Base-by-base conservation (phyloP, 1,140 invertebrate species). In the Cepaea nemoralis region DNA sequence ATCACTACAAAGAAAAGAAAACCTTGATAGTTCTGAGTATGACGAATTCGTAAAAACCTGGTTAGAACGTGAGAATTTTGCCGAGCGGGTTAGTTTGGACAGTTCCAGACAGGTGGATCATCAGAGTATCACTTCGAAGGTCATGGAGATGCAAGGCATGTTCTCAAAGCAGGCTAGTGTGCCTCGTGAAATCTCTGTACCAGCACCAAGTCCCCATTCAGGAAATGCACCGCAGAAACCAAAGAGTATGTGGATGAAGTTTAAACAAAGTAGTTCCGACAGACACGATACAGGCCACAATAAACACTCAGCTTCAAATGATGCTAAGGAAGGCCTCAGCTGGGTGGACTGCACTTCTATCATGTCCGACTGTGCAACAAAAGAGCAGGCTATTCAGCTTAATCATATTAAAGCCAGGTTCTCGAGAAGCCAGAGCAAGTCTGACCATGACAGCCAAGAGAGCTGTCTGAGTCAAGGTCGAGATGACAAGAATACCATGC, bases 1-100 rank as follows among this genome's bases (percentile, higher is more conserved):
- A 27, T 31, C 59, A 31, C 27, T 31, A 6, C 27, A 31, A 31
- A 31, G 33, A 19, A 27, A 63, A 31, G 59, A 5, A 63, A 63
- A 10, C 27, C 33, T 63, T 22, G n/a, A 31, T 19, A 63, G 59
- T 31, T 31, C 6, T 63, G 59, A 63, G 0, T 31, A 31, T 63
- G 27, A 63, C 22, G 6, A 63, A 1, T 6, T 63, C 33, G 59
- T 63, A 8, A 31, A 63, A 63, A 63, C 59, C 6, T 63, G 59
- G 59, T 63, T 63, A 63, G 59, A 63, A 3, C 59, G 27, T 6
- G 59, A 63, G 27, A 63, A 63, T 63, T 63, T 63, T 63, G 59
- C 59, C 6, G 59, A 63, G n/a, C n/a, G 59, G 5, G 8, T 10
- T 27, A 63, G 27, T 63, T 27, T 63, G 22, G 59, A n/a, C 22